Evolutionary conservation across 2,113 vertebrate species (phyloP), one percentile per base, ranked within the genome.

Genomic region (Ahaetulla prasina): DNA sequence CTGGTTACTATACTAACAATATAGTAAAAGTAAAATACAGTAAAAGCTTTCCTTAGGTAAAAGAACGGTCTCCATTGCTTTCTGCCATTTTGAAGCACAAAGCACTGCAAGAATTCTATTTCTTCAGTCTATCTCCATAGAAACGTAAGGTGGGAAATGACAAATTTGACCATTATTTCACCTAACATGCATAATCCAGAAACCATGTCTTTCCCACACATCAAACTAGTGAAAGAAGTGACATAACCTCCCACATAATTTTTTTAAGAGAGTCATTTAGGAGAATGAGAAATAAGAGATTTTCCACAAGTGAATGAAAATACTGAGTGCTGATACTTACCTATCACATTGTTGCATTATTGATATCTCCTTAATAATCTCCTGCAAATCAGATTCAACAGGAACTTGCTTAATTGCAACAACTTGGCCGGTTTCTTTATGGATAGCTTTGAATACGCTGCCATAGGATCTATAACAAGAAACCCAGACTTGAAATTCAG

Each of bases 291-390:
- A 68, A 43, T 2, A 16, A 25, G 14, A 12, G 25, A 16, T 35
- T 63, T 1, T 11, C 0, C 35, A 0, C 4, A 0, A 11, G 8
- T 0, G 25, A 90, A 60, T 1, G 93, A n/a, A 54, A 85, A 85
- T n/a, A 57, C 23, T 68, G 5, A 0, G 1, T 8, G 9, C 9
- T 55, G 23, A 49, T 2, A 0, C 89, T 96, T 96, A 99, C 99
- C 99, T 99, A 97, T 99, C 99, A 89, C 99, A 99, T 23, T 99
- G 99, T 93, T 99, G 99, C 99, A 99, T 99, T 93, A 99, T 99
- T 91, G 99, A 99, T 96, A 99, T 99, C 93, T 99, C 99, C 95
- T 99, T 99, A 94, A 99, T 99, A 94, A 99, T 99, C 96, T 99
- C 99, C 94, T 99, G 99, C n/a, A 99, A 97, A 94, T 99, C 99